Conservation (phyloP, 1,140 invertebrate genomes). For the Ceratoteleas bidentatus region DNA sequence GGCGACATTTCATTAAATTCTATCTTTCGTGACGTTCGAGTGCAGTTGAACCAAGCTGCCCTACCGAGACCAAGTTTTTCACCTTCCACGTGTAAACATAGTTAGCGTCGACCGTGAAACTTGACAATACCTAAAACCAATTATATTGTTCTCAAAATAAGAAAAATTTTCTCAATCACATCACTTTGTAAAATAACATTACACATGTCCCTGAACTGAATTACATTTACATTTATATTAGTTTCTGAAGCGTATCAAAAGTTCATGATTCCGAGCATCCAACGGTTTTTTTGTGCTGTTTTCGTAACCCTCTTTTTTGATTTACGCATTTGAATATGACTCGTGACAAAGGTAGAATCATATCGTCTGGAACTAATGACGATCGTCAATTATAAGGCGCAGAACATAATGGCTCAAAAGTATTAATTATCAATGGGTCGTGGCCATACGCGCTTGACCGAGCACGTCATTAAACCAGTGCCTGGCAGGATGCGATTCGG, state of each 20-base stretch:
- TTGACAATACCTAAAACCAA: conserved; percentile 35
- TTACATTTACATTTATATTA: conserved; percentile 67
- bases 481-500: conserved; percentile 42
- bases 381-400: conserved; percentile 75
- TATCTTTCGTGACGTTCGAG: too few species aligned
- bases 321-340: conserved; percentile 45
- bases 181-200: conserved; percentile 58
- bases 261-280: conserved; percentile 52
- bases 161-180: conserved; percentile 57
- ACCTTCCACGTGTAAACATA: conserved; percentile 16
- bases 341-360: conserved; percentile 66
- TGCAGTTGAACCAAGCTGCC: conserved; percentile 28
- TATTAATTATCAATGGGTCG: conserved; percentile 78
- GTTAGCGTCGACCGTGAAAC: conserved; percentile 17
- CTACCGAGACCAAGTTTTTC: conserved; percentile 5
- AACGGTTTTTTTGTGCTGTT: conserved; percentile 44
- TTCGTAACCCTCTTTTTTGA: conserved; percentile 44
- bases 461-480: conserved; percentile 63
- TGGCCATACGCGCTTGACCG: conserved; percentile 50
- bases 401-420: conserved; percentile 69
- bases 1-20: too few species aligned
- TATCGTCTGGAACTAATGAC: conserved; percentile 78
- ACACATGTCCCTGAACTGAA: conserved; percentile 48
- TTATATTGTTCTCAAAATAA: conserved; percentile 48
- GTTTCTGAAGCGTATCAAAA: conserved; percentile 60